phyloP scores from a whole-genome alignment of 2,888 invertebrate genomes.

The Antitype chi region DNA sequence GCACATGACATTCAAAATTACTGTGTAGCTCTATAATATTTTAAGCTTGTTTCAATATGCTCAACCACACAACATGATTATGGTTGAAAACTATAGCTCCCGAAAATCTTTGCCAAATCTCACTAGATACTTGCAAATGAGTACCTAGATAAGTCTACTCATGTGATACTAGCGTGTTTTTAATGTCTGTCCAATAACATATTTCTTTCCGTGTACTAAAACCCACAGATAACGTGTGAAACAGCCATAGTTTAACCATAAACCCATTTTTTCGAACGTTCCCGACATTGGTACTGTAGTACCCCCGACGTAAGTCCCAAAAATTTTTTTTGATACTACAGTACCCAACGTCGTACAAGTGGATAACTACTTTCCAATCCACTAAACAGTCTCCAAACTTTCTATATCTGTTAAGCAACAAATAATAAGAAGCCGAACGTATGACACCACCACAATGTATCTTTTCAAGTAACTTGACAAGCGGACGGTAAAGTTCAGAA shows the following conservation, averaged over 20 bases:
- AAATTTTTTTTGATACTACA: too few species aligned
- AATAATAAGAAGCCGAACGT: slow-evolving; percentile 58
- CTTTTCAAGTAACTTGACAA: slow-evolving; percentile 62
- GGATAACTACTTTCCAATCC: slow-evolving; percentile 3
- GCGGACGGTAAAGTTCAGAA: slow-evolving; percentile 65
- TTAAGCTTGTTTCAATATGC: neutral
- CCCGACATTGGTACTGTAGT: too few species aligned
- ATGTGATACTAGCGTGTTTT: neutral
- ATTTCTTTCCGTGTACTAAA: too few species aligned
- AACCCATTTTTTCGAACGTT: too few species aligned
- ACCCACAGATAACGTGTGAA: too few species aligned
- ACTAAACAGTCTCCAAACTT: slow-evolving; percentile 21
- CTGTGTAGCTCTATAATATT: neutral
- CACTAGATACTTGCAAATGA: too few species aligned
- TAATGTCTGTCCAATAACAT: neutral
- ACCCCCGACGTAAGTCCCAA: too few species aligned
- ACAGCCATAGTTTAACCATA: too few species aligned
- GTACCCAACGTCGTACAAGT: too few species aligned
- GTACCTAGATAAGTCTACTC: too few species aligned
- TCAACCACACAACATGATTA: neutral
- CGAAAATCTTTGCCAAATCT: neutral
- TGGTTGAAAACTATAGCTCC: neutral
- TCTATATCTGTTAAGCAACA: slow-evolving; percentile 35
- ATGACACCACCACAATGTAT: slow-evolving; percentile 65
- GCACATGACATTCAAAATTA: neutral